Evolutionary conservation across 2,113 vertebrate genomes (phyloP), one percentile per base, ranked within the genome.

Genomic region (Chaetura pelagica): DNA sequence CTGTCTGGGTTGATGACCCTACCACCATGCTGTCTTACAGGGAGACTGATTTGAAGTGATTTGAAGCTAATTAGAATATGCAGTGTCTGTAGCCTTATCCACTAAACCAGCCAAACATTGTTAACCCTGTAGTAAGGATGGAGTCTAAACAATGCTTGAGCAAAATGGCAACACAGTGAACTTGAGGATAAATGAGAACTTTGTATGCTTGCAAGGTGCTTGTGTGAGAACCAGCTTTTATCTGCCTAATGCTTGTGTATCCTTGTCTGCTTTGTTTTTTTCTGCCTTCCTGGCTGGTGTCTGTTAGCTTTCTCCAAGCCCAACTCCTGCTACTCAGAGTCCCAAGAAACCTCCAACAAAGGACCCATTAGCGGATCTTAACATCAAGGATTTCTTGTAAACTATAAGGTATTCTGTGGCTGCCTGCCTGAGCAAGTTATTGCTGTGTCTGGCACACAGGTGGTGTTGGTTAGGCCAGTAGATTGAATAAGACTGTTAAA

Each of bases 371-470:
- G 99, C 99, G 96, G 99, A 99, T 96, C 99, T 99, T 95, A 99
- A 99, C 98, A 99, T 99, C 98, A 99, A 99, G 98, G 99, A 99
- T 98, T 99, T 99, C 99, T 99, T 99, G 98, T 99, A 99, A 99
- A 97, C 61, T 30, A 96, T 91, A 98, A 99, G 98, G 98, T 98
- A 98, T 62, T 95, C 73, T 91, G 93, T 96, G 89, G 40, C 88
- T 97, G 96, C 90, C 86, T 97, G 85, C 95, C 87, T 17, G 3
- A 89, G 93, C 88, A 38, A 90, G 94, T 94, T 96, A 92, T 21
- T 15, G 8, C 91, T 84, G 38, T 59, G 87, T 83, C 90, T 97
- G 84, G 84, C 81, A 69, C 79, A 46, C 91, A 93, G 92, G 73
- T 83, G 92, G 73, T 83, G 59, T 74, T 58, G 87, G 19, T 84